Conservation (phyloP, 2,888 invertebrate genomes). For the Drosophila pullipes region DNA sequence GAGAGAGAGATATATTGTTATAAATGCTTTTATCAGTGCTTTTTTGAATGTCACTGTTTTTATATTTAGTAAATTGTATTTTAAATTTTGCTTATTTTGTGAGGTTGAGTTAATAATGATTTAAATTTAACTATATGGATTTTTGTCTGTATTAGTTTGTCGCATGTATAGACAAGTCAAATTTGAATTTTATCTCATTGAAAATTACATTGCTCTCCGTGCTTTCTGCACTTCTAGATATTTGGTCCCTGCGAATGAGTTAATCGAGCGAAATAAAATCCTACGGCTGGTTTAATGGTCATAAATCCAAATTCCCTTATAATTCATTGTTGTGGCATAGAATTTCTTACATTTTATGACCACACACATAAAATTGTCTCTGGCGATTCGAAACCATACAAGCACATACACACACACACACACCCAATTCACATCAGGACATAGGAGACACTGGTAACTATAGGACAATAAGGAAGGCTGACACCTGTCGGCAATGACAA, state of each 20-base stretch:
- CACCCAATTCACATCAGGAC: constrained; percentile 7
- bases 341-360: constrained; percentile 70
- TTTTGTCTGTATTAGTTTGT: background rate
- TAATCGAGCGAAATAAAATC: constrained; percentile 8
- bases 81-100: background rate
- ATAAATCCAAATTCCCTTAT: constrained; percentile 77
- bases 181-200: constrained; percentile 16
- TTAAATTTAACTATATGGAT: background rate
- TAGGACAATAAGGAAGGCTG: constrained; percentile 59
- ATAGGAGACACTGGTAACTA: constrained; percentile 22
- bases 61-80: background rate
- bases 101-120: background rate
- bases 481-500: constrained; percentile 67
- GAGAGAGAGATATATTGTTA: background rate
- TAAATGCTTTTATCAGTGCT: background rate
- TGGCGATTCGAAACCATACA: constrained; percentile 54
- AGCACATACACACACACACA: constrained; percentile 1
- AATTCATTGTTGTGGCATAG: constrained; percentile 66
- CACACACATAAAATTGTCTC: constrained; percentile 73
- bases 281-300: constrained; percentile 68
- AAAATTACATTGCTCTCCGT: constrained; percentile 9
- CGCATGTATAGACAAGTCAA: constrained; percentile 11
- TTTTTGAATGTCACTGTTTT: background rate
- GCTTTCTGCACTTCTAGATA: constrained; percentile 67
- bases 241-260: constrained; percentile 29